phyloP scores from a whole-genome alignment of 2,113 vertebrate genomes.

The Panurus biarmicus region DNA sequence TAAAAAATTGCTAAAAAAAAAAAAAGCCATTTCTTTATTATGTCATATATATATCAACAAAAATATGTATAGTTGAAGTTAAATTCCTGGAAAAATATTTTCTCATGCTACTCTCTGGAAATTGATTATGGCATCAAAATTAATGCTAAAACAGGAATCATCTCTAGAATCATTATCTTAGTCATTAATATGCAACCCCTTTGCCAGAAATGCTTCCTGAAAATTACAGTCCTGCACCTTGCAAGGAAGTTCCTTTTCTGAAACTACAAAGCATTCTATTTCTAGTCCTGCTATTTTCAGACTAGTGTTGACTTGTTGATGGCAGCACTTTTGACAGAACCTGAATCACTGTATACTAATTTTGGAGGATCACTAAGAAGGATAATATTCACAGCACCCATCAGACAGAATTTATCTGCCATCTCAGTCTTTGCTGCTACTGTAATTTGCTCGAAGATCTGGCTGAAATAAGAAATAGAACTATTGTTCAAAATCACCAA shows the following conservation, averaged over 20 bases:
- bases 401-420: neutral
- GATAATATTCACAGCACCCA: neutral
- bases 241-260: neutral
- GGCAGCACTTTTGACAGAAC: neutral
- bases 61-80: neutral
- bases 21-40: neutral
- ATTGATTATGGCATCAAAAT: neutral
- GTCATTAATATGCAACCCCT: neutral
- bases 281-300: neutral
- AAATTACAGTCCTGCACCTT: neutral
- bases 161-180: neutral
- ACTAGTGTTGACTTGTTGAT: constrained; percentile 10
- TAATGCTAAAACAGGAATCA: neutral
- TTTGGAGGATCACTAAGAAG: neutral
- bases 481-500: neutral
- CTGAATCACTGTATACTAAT: neutral
- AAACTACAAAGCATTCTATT: neutral
- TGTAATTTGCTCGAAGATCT: neutral
- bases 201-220: neutral
- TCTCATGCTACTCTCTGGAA: neutral
- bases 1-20: neutral
- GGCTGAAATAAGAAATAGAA: neutral
- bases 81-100: neutral
- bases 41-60: neutral
- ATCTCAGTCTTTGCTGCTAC: neutral